A percentile compares a stretch with the other conserved stretches of the same genome.
phyloP scores from a whole-genome alignment of 2,888 invertebrate genomes.

The Prosapia bicincta region DNA sequence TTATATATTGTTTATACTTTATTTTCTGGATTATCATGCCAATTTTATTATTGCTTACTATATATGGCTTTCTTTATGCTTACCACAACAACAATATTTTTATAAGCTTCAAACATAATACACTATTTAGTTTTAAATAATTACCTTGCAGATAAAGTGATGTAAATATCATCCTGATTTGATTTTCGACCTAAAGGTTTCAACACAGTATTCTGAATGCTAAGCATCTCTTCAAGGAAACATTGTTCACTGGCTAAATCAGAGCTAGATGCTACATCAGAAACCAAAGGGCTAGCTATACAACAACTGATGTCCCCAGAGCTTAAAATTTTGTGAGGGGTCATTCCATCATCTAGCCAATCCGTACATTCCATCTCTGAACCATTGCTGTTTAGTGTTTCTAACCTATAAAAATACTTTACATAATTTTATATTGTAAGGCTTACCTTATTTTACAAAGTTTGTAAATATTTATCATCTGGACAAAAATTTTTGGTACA shows the following conservation, averaged over 20 bases:
- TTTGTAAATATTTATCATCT: too few relatives aligned
- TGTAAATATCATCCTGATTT: constrained; percentile 34
- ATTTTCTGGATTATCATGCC: too few relatives aligned
- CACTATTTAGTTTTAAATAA: too few relatives aligned
- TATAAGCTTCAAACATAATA: too few relatives aligned
- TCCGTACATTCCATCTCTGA: not conserved
- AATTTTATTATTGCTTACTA: too few relatives aligned
- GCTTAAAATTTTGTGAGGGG: not conserved
- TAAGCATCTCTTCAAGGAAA: constrained; percentile 65
- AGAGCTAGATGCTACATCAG: constrained; percentile 31
- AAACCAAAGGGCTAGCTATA: not conserved
- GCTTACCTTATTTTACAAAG: too few relatives aligned
- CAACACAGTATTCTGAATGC: constrained; percentile 59
- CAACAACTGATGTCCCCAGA: constrained; percentile 7
- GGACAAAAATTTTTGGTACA: too few relatives aligned
- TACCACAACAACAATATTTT: too few relatives aligned
- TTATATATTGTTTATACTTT: too few relatives aligned
- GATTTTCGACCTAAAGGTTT: constrained; percentile 41
- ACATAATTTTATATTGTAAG: too few relatives aligned
- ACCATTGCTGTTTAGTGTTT: constrained; percentile 17
- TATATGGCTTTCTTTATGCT: too few relatives aligned
- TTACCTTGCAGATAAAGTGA: constrained; percentile 32
- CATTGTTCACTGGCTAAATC: constrained; percentile 60
- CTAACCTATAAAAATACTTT: constrained; percentile 10
- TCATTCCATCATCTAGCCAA: not conserved